Conservation (phyloP, 2,797 vertebrate species). For the Chiroxiphia lanceolata region DNA sequence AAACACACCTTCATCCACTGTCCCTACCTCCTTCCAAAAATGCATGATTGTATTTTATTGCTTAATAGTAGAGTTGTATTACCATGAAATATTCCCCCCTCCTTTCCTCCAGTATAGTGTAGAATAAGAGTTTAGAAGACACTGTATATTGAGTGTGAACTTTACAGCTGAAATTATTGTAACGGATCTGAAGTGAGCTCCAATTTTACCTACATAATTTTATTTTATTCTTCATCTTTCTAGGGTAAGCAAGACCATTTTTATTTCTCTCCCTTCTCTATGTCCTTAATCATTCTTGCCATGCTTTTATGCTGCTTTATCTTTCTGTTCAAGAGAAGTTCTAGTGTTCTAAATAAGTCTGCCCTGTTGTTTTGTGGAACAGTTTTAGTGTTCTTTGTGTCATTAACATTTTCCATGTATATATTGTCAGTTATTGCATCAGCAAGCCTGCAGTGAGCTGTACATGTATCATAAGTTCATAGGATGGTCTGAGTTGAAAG, state of each 20-base stretch:
- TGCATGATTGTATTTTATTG: background rate
- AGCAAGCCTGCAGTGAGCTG: background rate
- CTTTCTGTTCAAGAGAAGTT: background rate
- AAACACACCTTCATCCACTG: background rate
- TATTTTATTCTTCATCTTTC: background rate
- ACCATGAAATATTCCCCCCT: background rate
- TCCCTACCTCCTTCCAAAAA: background rate
- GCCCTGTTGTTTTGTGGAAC: background rate
- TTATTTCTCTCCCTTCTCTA: background rate
- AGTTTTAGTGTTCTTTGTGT: background rate
- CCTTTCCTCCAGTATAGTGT: background rate
- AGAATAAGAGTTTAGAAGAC: background rate
- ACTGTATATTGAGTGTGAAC: background rate
- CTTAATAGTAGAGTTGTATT: background rate
- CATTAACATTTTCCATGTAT: background rate
- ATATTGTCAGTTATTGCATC: background rate
- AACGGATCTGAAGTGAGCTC: background rate
- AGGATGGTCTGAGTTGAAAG: background rate
- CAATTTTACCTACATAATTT: background rate
- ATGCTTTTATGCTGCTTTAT: background rate
- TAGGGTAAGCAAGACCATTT: background rate
- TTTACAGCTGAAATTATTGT: background rate
- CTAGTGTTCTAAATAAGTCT: background rate
- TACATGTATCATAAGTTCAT: fast-evolving
- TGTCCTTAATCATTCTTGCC: background rate